Evolutionary conservation across 2,113 vertebrate genomes (phyloP).

Genomic region (Mormyrus iriodes): DNA sequence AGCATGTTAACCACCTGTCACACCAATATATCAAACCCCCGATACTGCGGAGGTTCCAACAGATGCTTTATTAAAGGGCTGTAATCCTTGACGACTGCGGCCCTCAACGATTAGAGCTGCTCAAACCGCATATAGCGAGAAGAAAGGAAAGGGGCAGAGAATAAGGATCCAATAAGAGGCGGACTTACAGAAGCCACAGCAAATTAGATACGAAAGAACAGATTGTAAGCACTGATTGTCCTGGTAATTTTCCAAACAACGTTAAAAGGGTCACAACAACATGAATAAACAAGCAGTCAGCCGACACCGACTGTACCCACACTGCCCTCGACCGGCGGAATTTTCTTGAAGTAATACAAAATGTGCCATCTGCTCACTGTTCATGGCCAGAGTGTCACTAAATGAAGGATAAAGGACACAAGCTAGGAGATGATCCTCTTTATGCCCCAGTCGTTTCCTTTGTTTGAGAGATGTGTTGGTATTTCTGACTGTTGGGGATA

Average conservation of each 20-base stretch:
- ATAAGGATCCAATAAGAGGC: neutral
- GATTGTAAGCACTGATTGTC: neutral
- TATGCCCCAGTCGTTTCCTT: neutral
- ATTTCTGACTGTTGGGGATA: neutral
- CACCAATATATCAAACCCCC: neutral
- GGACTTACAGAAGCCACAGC: neutral
- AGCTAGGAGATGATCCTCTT: neutral
- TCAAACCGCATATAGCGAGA: neutral
- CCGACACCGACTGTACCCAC: neutral
- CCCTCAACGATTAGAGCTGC: constrained; percentile 29
- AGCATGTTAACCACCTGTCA: neutral
- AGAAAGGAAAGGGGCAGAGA: neutral
- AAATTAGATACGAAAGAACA: constrained; percentile 14
- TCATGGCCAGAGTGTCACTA: neutral
- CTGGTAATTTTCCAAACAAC: neutral
- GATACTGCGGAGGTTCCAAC: neutral
- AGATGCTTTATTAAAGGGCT: neutral
- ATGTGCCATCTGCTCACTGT: neutral
- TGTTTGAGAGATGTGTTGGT: neutral
- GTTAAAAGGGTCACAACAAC: constrained; percentile 1
- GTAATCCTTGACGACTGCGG: constrained; percentile 19
- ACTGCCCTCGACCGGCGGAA: neutral
- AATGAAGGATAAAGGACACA: neutral
- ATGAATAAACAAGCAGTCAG: neutral
- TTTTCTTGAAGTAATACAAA: neutral